A percentile compares a stretch with the other conserved stretches of the same genome.
These are phyloP conservation scores for Netelia inedita DNA, from an alignment of 2,888 invertebrate genomes.

Conservation along the genomic window DNA sequence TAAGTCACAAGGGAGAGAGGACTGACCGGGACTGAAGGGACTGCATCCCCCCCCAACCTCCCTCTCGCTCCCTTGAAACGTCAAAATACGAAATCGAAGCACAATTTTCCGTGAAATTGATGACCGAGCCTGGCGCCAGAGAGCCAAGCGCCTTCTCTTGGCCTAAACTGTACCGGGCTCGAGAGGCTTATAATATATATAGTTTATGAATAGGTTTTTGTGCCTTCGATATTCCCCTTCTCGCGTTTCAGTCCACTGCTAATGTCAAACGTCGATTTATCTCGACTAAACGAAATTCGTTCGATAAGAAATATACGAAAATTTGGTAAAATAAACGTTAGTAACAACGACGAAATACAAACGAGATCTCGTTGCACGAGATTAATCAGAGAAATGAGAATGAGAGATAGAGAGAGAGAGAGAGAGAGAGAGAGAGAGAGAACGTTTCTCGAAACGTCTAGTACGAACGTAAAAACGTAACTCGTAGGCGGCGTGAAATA, in stretches of 20 bases:
- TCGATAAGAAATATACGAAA: too few species aligned
- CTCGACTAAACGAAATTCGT: not conserved
- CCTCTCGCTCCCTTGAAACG: constrained; percentile 71
- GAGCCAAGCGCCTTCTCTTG: constrained; percentile 6
- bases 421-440: not conserved
- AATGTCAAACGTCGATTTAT: not conserved
- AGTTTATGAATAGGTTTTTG: constrained; percentile 52
- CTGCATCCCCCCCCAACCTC: not conserved
- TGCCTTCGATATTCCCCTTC: constrained; percentile 13
- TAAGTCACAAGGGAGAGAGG: constrained; percentile 64
- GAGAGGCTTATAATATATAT: constrained; percentile 35
- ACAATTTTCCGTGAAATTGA: constrained; percentile 84
- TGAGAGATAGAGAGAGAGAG: not conserved
- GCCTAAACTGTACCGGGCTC: not conserved
- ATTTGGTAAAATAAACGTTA: too few species aligned
- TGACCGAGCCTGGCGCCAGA: constrained; percentile 69
- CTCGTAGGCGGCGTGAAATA: constrained; percentile 68
- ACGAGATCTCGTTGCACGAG: not conserved
- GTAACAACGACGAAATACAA: constrained; percentile 1
- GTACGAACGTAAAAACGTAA: constrained; percentile 54
- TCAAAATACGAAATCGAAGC: constrained; percentile 83
- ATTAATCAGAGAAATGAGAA: too few species aligned
- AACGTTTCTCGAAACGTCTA: constrained; percentile 54
- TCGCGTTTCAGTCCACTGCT: not conserved
- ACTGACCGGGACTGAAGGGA: constrained; percentile 56